Base-by-base conservation (phyloP, 2,797 vertebrate species). In the Psittacula echo region DNA sequence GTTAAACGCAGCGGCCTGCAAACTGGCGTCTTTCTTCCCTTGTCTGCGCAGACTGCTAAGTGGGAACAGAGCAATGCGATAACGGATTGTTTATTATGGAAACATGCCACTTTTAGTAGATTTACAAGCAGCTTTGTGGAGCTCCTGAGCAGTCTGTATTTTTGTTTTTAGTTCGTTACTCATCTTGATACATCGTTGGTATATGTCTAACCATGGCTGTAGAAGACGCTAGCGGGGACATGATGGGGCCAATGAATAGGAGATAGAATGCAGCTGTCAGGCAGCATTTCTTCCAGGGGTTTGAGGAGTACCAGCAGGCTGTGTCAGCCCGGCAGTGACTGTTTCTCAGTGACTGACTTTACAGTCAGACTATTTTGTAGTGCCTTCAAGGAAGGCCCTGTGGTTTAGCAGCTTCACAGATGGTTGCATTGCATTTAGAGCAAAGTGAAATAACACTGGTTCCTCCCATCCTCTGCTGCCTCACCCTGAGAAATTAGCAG, bases 261-360 rank as follows among this genome's bases (percentile, higher is more conserved):
- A 95, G 94, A 97, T 37, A 68, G 90, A 97, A 94, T 94, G 87
- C 96, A 96, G 95, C 95, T 97, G 95, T 96, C 96, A 89, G 62
- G 85, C 74, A 5, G 81, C 89, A 83, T 96, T 96, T 95, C 87
- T 95, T 91, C 70, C 87, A 58, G 64, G 50, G 70, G 20, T 48
- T 93, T 96, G 95, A 97, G 92, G 71, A 80, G 83, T 89, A 96
- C 93, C 96, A 97, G 96, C 96, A 96, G 95, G 84, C 91, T 88
- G 78, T 80, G 87, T 95, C 80, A 95, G 90, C 67, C 65, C 24
- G 0, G 83, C 89, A 77, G 56, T 7, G 68, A 39, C 75, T 87
- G 80, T 74, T 85, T 50, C 88, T 82, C 61, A 13, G 80, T 26
- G 62, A 66, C 92, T 90, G 92, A 29, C 90, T 91, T 78, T 60